A percentile compares a stretch with the other conserved stretches of the same genome.
Conservation (phyloP, 2,113 vertebrate species). For the Campylorhamphus procurvoides region DNA sequence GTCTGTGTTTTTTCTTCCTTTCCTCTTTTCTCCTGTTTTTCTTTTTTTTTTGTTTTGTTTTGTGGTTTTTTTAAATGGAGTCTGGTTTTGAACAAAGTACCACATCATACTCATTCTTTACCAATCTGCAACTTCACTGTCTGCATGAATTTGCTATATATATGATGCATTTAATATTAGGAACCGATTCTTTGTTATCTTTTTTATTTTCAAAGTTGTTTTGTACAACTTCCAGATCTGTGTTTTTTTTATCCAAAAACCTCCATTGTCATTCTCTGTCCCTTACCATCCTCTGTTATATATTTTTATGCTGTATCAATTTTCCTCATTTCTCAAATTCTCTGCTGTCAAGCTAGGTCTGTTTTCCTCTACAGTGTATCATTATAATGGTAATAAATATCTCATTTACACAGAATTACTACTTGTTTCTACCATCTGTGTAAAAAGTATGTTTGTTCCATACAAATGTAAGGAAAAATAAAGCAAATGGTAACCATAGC, state of each 20-base stretch:
- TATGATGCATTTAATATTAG: background rate
- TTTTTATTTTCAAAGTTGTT: background rate
- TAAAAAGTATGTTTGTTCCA: background rate
- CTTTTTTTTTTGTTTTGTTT: background rate
- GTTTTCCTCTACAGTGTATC: background rate
- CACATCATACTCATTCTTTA: background rate
- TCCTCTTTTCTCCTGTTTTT: background rate
- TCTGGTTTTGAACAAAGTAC: background rate
- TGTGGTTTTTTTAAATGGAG: too few relatives aligned
- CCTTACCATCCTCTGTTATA: background rate
- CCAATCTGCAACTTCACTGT: background rate
- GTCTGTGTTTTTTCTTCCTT: accelerated
- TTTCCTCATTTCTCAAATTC: background rate
- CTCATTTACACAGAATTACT: background rate
- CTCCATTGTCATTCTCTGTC: background rate
- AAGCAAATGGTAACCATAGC: background rate
- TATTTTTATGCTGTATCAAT: accelerated
- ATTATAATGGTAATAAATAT: background rate
- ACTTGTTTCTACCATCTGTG: background rate
- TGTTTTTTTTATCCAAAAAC: background rate
- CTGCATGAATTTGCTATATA: background rate
- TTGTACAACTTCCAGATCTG: background rate
- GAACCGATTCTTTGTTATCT: background rate
- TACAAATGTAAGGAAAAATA: background rate
- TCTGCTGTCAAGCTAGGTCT: background rate